Conservation (phyloP, 2,888 invertebrate species). For the Nesidiocoris tenuis region DNA sequence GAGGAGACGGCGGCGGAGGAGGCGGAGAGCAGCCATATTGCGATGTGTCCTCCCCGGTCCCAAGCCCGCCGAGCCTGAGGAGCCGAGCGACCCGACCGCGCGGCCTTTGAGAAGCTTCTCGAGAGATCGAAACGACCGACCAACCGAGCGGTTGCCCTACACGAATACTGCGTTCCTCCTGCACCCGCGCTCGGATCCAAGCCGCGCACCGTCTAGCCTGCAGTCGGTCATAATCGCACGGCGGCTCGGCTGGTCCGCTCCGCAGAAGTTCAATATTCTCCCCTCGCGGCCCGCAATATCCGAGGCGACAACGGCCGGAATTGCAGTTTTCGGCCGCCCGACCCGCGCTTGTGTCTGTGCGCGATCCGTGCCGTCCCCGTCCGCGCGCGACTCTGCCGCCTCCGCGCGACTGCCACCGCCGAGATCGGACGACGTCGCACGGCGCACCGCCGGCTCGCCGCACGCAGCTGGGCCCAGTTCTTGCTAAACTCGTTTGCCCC, state of each 20-base stretch:
- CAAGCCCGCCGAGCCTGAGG: not conserved
- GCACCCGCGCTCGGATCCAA: not conserved
- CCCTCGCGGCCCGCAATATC: not conserved
- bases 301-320: not conserved
- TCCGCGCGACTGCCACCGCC: not conserved
- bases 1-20: not conserved
- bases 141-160: not conserved
- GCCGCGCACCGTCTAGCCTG: not conserved
- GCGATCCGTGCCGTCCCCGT: not conserved
- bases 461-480: constrained; percentile 25
- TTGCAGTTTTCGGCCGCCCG: no score
- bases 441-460: not conserved
- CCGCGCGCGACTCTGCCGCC: not conserved
- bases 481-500: constrained; percentile 43
- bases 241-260: not conserved
- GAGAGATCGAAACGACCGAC: not conserved
- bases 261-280: not conserved
- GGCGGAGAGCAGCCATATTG: not conserved
- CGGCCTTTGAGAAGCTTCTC: not conserved
- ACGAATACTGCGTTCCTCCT: not conserved
- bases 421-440: not conserved
- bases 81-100: not conserved
- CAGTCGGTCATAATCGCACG: not conserved
- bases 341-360: not conserved
- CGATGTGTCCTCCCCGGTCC: not conserved